phyloP scores from a whole-genome alignment of 2,113 vertebrate genomes.

The Lycaon pictus region DNA sequence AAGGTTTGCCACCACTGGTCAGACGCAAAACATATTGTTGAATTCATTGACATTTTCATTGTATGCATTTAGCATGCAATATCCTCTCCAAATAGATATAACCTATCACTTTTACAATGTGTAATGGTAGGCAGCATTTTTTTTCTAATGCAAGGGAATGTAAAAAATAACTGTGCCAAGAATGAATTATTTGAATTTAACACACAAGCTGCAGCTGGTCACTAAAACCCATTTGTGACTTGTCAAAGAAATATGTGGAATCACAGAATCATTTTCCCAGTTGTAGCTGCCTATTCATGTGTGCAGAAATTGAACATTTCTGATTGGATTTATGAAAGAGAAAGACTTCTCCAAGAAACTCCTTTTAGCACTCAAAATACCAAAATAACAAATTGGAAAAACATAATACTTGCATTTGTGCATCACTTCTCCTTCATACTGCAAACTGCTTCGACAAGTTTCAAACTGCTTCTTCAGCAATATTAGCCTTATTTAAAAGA shows the following conservation, averaged over 20 bases:
- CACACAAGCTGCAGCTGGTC: constrained; percentile 77
- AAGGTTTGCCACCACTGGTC: background rate
- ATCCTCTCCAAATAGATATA: constrained; percentile 60
- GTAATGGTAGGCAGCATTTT: constrained; percentile 54
- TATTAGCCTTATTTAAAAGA: background rate
- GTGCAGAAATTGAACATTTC: constrained; percentile 73
- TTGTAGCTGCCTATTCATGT: constrained; percentile 71
- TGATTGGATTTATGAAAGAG: constrained; percentile 79
- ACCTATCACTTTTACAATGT: constrained; percentile 60
- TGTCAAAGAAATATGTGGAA: constrained; percentile 80
- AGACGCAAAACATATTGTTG: constrained; percentile 20
- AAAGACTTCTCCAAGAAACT: constrained; percentile 64
- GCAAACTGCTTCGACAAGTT: constrained; percentile 32
- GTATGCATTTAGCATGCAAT: constrained; percentile 70
- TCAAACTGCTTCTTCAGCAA: constrained; percentile 6
- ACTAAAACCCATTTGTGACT: constrained; percentile 82
- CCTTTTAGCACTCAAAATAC: constrained; percentile 56
- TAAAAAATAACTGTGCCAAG: constrained; percentile 79
- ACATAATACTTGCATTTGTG: background rate
- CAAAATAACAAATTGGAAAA: constrained; percentile 70
- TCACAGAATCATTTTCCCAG: constrained; percentile 79
- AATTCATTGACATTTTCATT: constrained; percentile 73
- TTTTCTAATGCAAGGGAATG: constrained; percentile 65
- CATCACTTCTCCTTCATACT: background rate
- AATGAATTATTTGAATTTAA: constrained; percentile 82